These are phyloP conservation scores for Casuarius casuarius DNA, from an alignment of 2,113 vertebrate species.

Conservation along the genomic window DNA sequence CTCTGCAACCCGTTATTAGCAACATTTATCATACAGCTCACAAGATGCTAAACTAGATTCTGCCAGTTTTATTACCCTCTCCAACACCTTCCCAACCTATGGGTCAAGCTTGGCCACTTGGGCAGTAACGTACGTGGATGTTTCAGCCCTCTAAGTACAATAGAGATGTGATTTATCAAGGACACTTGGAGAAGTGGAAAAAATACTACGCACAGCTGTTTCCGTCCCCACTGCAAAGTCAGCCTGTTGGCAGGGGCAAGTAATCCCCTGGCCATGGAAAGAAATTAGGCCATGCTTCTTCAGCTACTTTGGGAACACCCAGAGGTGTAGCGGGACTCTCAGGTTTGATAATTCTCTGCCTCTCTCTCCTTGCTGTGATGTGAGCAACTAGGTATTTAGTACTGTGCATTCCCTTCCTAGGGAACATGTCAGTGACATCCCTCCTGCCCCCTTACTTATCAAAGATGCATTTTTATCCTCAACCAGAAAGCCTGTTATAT, in stretches of 20 bases:
- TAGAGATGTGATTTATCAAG: background rate
- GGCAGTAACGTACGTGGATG: background rate
- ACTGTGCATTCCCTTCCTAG: background rate
- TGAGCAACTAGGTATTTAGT: background rate
- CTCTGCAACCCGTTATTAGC: background rate
- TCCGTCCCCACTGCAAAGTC: background rate
- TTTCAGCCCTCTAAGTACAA: background rate
- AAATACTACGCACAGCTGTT: background rate
- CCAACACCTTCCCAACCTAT: fast-evolving
- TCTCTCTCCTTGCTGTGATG: background rate
- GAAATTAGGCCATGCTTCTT: background rate
- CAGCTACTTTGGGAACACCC: background rate
- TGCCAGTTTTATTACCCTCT: background rate
- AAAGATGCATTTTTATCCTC: background rate
- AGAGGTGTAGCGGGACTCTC: background rate
- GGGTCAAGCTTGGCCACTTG: fast-evolving
- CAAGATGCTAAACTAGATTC: background rate
- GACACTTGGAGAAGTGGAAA: background rate
- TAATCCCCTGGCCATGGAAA: background rate
- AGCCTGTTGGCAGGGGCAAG: background rate
- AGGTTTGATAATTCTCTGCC: background rate
- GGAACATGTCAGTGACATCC: background rate
- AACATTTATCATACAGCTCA: background rate
- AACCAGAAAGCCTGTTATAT: background rate
- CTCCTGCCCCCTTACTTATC: background rate